Evolutionary conservation across 2,113 vertebrate genomes (phyloP), one percentile per base, ranked within the genome.

Genomic region (Bos javanicus): DNA sequence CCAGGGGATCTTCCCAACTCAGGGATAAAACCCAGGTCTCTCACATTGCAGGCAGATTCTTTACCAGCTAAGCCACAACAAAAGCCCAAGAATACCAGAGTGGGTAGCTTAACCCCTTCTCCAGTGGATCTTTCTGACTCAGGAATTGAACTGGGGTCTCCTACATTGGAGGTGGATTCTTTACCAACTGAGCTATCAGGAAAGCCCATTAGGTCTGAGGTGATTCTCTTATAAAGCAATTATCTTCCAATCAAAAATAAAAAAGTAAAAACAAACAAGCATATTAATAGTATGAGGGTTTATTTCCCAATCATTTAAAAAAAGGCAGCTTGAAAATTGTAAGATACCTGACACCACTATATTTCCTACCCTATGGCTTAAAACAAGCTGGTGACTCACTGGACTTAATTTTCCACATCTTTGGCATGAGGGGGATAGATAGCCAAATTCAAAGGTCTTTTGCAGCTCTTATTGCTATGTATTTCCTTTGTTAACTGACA

Each of bases 121-220:
- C 19, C 67, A 71, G n/a, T 71, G 67, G 67, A 71, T 71, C n/a
- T 23, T 71, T n/a, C 67, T 39, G n/a, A 71, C 67, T 71, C 19
- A 71, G 67, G 67, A 71, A 12, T 6, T 71, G 19, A 71, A 39
- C n/a, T 39, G 67, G n/a, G 19, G n/a, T 71, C 67, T 39, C n/a
- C 10, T 71, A 5, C 19, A 23, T 23, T 71, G 67, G n/a, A 23
- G n/a, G 10, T 0, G 0, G 0, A 12, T 39, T 71, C n/a, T 71
- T 71, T 39, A 71, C 10, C 67, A 71, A 71, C 19, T 71, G 67
- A 71, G 5, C n/a, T 71, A 39, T 71, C n/a, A 23, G 67, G 19
- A 21, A 23, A 71, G 19, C 1, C n/a, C 19, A 1, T 23, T 14
- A 76, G 21, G 36, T 76, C 36, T 2, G 2, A 26, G 36, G 21